phyloP scores from a whole-genome alignment of 2,888 invertebrate genomes.

The Drosophila paranaensis region DNA sequence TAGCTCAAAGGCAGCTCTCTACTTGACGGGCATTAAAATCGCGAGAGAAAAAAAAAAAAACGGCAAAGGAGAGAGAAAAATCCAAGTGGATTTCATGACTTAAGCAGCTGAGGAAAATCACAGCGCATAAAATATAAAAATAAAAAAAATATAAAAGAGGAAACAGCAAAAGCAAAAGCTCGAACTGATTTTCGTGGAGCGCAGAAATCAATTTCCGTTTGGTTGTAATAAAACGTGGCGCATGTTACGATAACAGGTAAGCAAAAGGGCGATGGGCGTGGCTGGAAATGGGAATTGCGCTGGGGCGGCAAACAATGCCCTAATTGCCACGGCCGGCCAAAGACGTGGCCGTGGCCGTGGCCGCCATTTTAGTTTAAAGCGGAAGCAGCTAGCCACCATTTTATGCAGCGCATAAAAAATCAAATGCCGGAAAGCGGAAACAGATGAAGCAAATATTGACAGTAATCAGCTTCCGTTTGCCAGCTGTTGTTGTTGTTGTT shows the following conservation, averaged over 20 bases:
- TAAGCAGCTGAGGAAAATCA: slow-evolving; percentile 64
- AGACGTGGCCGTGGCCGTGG: slow-evolving; percentile 15
- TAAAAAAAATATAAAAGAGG: slow-evolving; percentile 24
- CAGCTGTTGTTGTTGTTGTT: slow-evolving; percentile 10
- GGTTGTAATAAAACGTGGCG: slow-evolving; percentile 65
- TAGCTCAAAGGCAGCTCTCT: slow-evolving; percentile 10
- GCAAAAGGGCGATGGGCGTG: slow-evolving; percentile 17
- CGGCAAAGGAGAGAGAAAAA: neutral
- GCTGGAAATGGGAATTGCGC: slow-evolving; percentile 43
- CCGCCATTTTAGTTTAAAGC: slow-evolving; percentile 56
- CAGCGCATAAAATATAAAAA: slow-evolving; percentile 43
- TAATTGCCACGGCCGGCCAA: slow-evolving; percentile 65
- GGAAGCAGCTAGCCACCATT: slow-evolving; percentile 52
- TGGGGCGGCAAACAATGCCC: slow-evolving; percentile 64
- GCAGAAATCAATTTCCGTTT: slow-evolving; percentile 79
- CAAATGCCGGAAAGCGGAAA: slow-evolving; percentile 53
- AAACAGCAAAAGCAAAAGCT: slow-evolving; percentile 9
- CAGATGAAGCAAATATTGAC: slow-evolving; percentile 81
- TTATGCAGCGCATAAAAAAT: slow-evolving; percentile 43
- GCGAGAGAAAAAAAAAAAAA: slow-evolving; percentile 17
- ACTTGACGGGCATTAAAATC: slow-evolving; percentile 44
- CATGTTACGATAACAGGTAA: slow-evolving; percentile 60
- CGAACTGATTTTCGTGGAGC: slow-evolving; percentile 35
- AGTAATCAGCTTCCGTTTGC: slow-evolving; percentile 78
- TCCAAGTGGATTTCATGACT: slow-evolving; percentile 46